Conservation (phyloP, 2,888 invertebrate genomes). For the Sarcophaga subvicina region DNA sequence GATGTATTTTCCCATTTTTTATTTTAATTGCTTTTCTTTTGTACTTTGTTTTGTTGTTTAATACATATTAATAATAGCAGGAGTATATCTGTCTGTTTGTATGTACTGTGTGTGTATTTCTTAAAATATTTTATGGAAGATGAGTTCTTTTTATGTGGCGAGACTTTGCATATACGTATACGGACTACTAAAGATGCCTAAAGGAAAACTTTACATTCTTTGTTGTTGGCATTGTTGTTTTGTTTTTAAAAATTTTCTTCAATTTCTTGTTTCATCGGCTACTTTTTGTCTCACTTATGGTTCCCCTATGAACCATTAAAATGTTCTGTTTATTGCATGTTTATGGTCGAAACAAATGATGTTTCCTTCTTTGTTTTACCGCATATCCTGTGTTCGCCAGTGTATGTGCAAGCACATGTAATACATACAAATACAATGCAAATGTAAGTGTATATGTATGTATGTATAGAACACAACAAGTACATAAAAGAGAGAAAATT, state of each 20-base stretch:
- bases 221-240: not conserved
- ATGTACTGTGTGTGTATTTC: not conserved
- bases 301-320: slow-evolving; percentile 37
- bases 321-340: slow-evolving; percentile 43
- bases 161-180: slow-evolving; percentile 12
- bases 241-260: not conserved
- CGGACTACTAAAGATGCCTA: slow-evolving; percentile 33
- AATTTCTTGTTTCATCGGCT: not conserved
- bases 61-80: too few relatives aligned
- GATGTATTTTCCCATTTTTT: too few relatives aligned
- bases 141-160: slow-evolving; percentile 15
- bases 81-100: not conserved
- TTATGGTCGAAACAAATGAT: slow-evolving; percentile 31
- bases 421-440: not conserved
- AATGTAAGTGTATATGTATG: too few relatives aligned
- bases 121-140: too few relatives aligned
- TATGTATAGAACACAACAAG: too few relatives aligned
- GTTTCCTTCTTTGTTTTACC: not conserved
- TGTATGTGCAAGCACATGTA: not conserved
- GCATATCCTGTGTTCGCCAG: not conserved
- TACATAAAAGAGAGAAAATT: too few relatives aligned
- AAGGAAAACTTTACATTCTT: slow-evolving; percentile 34
- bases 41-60: too few relatives aligned
- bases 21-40: too few relatives aligned
- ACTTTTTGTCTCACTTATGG: slow-evolving; percentile 19